These are phyloP conservation scores for Suncus etruscus DNA, from an alignment of 2,113 vertebrate species.

Conservation along the genomic window DNA sequence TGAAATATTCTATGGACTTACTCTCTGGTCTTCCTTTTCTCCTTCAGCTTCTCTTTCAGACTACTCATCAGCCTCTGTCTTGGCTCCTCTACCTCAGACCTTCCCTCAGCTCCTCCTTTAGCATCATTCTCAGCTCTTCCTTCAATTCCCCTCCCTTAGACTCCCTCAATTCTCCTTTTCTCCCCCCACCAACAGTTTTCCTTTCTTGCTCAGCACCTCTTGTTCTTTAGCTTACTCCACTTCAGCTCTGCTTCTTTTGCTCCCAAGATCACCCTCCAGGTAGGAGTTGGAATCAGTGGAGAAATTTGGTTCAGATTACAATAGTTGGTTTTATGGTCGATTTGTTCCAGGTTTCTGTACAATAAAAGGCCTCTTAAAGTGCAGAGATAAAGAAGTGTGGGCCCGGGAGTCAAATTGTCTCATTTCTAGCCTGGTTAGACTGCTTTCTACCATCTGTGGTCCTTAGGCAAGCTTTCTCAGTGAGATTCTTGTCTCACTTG, in stretches of 20 bases:
- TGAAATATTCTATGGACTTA: neutral
- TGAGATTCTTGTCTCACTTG: neutral
- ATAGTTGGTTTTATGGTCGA: neutral
- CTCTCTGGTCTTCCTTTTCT: too few relatives aligned
- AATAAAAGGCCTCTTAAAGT: neutral
- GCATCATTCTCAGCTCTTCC: too few relatives aligned
- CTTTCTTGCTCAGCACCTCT: too few relatives aligned
- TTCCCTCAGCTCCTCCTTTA: too few relatives aligned
- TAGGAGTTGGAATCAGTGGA: neutral
- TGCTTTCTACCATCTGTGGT: neutral
- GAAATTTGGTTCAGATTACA: neutral
- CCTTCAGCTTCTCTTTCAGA: too few relatives aligned
- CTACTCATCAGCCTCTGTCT: too few relatives aligned
- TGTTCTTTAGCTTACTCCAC: fast-evolving
- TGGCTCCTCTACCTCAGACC: too few relatives aligned
- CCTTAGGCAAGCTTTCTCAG: neutral
- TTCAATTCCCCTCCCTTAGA: too few relatives aligned
- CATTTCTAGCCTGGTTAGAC: neutral
- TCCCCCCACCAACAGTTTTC: too few relatives aligned
- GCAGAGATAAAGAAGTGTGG: neutral
- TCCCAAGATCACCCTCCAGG: neutral
- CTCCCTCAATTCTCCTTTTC: too few relatives aligned
- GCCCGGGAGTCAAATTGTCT: neutral
- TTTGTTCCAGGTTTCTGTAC: neutral
- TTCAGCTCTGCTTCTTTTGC: neutral